Evolutionary conservation across 1,140 invertebrate species (phyloP), one percentile per base, ranked within the genome.

Genomic region (Chlorops oryzae): DNA sequence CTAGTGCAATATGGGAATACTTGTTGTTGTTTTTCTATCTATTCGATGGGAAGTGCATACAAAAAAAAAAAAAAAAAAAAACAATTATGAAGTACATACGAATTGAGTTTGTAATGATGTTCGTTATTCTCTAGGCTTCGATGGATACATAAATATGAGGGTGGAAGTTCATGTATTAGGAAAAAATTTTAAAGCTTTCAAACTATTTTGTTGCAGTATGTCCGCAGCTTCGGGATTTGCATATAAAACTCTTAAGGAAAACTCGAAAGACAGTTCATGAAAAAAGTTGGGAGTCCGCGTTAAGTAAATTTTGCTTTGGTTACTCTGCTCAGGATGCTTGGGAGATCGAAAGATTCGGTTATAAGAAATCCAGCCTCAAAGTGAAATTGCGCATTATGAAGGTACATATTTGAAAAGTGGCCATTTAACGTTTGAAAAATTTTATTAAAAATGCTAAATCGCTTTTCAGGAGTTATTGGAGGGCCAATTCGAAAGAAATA

Each of bases 331-430:
- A 92, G 64, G 94, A 97, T 81, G 92, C 88, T 50, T 96, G 92
- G 92, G 92, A 97, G 77, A 78, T 98, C 39, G 95, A 97, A 74
- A 79, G 90, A 54, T 94, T 94, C 81, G 93, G 94, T 28, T 98
- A 96, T 73, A 92, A 91, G 68, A 92, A 95, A 76, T 83, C 90
- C 54, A 87, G 88, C 59, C 75, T 92, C 35, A 80, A 82, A 61
- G 85, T 93, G 5, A 96, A 96, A 78, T 77, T 97, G 52, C 80
- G 86, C 55, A 79, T 96, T 58, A 78, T 98, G 38, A 95, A 96
- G 81, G 81, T 82, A 67, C 65, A 51, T 43, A 45, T 18, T 21
- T 1, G 12, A 20, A 35, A 18, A 18, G 2, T 38, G 5, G 21
- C 22, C 24, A 25, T 17, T 40, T 17, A 10, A 13, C 25, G 3